Evolutionary conservation across 92 coral and sea anemone genomes (phyloP), one percentile per base, ranked within the genome.

Genomic region (Phymanthus crucifer): DNA sequence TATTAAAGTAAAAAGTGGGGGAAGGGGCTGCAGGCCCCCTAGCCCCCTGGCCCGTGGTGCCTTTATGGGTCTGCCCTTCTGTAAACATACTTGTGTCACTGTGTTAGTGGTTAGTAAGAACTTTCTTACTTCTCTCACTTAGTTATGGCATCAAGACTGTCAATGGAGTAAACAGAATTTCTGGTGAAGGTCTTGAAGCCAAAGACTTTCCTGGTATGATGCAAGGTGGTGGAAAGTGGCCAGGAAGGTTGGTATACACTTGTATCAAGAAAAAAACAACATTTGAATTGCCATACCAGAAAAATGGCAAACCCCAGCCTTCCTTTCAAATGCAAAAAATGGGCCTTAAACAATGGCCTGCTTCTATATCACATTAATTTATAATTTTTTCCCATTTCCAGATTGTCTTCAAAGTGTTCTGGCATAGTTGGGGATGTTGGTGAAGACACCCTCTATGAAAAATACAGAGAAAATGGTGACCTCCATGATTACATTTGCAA

Each of bases 161-260:
- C 14, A 80, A 85, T 56, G 99, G 99, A n/a, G 79, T 93, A 17
- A 95, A 95, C 70, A 87, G 99, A 37, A 66, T 95, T 34, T 93
- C 97, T 69, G 99, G 99, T 45, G 95, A 89, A 11, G 99, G 99
- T 7, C 85, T 95, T 77, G 99, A 95, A 58, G 97, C 99, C 16
- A 93, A 90, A 68, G 99, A 95, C 37, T 81, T 88, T 13, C 92
- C 99, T 48, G 99, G 99, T 46, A 95, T 95, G 99, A 95, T 95
- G 99, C 97, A 92, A 75, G 99, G 99, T 4, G 99, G 99, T n/a
- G 99, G 99, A 12, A 95, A 95, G 47, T 95, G 99, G 99, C 99
- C 99, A 17, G 95, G 95, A 66, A 95, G 99, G 99, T 95, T 40
- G 45, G 78, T 50, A 35, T 31, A 65, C 9, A 8, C 9, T 21